Base-by-base conservation (phyloP, 2,113 vertebrate genomes). In the Accipiter virgatus region DNA sequence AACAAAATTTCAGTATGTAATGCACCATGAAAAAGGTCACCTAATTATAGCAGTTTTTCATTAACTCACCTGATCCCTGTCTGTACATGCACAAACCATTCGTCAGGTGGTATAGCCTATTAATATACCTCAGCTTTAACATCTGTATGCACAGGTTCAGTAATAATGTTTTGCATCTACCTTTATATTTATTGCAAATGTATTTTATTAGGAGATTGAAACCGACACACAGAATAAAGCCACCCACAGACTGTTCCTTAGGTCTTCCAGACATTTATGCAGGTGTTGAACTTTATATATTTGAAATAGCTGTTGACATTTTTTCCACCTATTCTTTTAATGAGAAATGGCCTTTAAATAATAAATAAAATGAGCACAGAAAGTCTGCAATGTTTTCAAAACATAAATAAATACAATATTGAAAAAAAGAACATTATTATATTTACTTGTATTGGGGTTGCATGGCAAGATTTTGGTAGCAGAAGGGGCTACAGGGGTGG, bases 191-290 rank as follows among this genome's bases (percentile, higher is more conserved):
- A 59, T 66, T 91, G 80, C 66, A 93, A 95, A 81, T 53, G n/a
- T 73, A 85, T 85, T 97, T 97, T 95, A 93, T 94, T 92, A 82
- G 81, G 62, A 92, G 52, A 90, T 75, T 94, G 86, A 77, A 94
- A 94, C 48, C 15, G 85, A 58, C 36, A 58, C 17, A 32, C 22
- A 84, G 86, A 86, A 79, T 67, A 89, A 95, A 97, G 45, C 96
- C 96, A 94, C 91, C 78, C 96, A 96, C 50, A 23, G 74, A 62
- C 73, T 82, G 74, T 77, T 97, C 29, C n/a, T 91, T 65, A 85
- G 70, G 81, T 96, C 89, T 91, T 95, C 26, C 59, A 96, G 78
- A 77, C 89, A 89, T 91, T 92, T 94, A 82, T 90, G 70, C 94
- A 96, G 91, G 86, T 97, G 94, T 87, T 73, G 58, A 94, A 94